Evolutionary conservation across 2,888 invertebrate genomes (phyloP).

Genomic region (Dynastes tityus): DNA sequence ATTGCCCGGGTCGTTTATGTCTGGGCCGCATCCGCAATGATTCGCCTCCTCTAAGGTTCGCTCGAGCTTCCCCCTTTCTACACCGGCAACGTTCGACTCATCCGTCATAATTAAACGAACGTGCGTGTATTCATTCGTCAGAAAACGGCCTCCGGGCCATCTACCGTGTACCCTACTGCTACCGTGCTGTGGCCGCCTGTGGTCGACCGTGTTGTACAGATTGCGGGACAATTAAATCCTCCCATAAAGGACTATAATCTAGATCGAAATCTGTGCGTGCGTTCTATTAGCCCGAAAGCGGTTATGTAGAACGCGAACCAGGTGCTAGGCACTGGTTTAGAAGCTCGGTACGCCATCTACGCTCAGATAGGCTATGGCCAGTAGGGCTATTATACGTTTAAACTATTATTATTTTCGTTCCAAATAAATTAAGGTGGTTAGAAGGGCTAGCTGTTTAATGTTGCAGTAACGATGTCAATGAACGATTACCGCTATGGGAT

Average conservation of each 20-base stretch:
- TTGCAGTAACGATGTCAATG: no score
- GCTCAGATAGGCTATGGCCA: no score
- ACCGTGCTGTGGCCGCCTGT: slow-evolving; percentile 3
- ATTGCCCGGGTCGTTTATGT: background rate
- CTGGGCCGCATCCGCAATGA: background rate
- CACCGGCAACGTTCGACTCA: background rate
- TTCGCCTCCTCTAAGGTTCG: background rate
- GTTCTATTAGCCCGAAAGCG: background rate
- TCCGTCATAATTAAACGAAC: slow-evolving; percentile 42
- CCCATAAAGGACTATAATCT: slow-evolving; percentile 30
- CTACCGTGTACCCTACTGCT: background rate
- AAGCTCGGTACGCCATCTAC: background rate
- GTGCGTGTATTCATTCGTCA: slow-evolving; percentile 35
- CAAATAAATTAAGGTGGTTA: no score
- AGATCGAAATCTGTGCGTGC: slow-evolving; percentile 41
- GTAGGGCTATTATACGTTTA: no score
- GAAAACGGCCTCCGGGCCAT: background rate
- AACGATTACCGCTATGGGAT: no score
- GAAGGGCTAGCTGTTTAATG: no score
- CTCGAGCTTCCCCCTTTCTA: background rate
- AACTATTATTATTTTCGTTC: no score
- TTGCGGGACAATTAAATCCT: slow-evolving; percentile 40
- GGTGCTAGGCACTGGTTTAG: background rate
- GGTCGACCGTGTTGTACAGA: slow-evolving; percentile 34
- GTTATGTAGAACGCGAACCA: background rate